Conservation (phyloP, 1,140 invertebrate species). For the Pseudomyrmex cubaensis region DNA sequence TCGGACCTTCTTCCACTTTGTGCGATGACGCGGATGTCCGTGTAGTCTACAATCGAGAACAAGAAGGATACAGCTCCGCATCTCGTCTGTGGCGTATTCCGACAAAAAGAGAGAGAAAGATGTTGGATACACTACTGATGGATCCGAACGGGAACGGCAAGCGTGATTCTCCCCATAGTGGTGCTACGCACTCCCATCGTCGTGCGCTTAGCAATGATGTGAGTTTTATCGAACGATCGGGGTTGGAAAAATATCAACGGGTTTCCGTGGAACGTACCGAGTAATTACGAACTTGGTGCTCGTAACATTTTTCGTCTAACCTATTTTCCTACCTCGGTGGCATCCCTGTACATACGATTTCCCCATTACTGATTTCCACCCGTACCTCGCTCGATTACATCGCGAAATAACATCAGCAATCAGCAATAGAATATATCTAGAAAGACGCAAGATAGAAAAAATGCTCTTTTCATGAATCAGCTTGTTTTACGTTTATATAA, state of each 20-base stretch:
- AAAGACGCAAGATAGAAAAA: background rate
- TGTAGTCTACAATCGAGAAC: slow-evolving; percentile 4
- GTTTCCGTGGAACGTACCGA: background rate
- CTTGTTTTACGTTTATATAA: background rate
- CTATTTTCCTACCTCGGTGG: background rate
- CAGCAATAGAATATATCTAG: too few species aligned
- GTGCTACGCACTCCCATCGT: slow-evolving; percentile 83
- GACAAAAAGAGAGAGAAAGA: slow-evolving; percentile 44
- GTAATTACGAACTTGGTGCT: background rate
- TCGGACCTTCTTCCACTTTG: background rate
- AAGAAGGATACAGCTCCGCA: too few species aligned
- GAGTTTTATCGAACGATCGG: slow-evolving; percentile 73
- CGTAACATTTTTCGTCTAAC: background rate
- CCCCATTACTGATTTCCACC: background rate
- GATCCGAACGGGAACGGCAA: slow-evolving; percentile 85
- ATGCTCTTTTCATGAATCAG: background rate
- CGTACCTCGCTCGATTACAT: too few species aligned
- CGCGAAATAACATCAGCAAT: too few species aligned
- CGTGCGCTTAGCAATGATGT: slow-evolving; percentile 87
- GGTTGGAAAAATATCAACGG: background rate
- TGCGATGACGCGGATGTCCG: background rate
- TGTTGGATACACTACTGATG: slow-evolving; percentile 76
- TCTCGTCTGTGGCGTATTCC: background rate
- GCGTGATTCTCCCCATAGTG: slow-evolving; percentile 73
- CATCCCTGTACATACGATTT: background rate